These are phyloP conservation scores for Hozukius guyotensis DNA, from an alignment of 2,797 vertebrate genomes.

Conservation along the genomic window DNA sequence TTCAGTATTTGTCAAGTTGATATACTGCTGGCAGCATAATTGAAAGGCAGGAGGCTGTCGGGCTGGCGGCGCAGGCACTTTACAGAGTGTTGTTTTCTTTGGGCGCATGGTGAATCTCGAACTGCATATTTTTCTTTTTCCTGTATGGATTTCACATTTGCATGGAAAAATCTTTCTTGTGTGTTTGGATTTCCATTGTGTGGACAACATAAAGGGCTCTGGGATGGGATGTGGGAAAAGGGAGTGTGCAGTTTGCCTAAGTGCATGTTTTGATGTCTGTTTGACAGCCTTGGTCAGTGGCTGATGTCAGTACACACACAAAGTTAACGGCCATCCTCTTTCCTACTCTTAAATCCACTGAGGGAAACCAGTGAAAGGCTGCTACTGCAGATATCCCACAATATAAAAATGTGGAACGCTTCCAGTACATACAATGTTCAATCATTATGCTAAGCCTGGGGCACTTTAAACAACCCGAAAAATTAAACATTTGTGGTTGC, in stretches of 20 bases:
- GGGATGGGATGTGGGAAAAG: slow-evolving; percentile 83
- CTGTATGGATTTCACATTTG: slow-evolving; percentile 87
- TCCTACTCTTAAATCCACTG: slow-evolving; percentile 74
- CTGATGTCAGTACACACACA: slow-evolving; percentile 80
- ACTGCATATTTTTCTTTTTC: slow-evolving; percentile 81
- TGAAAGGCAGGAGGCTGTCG: slow-evolving; percentile 74
- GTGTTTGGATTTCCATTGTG: slow-evolving; percentile 88
- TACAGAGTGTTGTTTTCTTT: slow-evolving; percentile 80
- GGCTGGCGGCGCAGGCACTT: slow-evolving; percentile 71
- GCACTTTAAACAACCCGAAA: slow-evolving; percentile 71
- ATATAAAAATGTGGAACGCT: slow-evolving; percentile 72
- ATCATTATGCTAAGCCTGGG: slow-evolving; percentile 71
- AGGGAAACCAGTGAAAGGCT: slow-evolving; percentile 76
- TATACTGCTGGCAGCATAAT: slow-evolving; percentile 79
- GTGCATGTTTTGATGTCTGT: slow-evolving; percentile 85
- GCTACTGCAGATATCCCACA: slow-evolving; percentile 79
- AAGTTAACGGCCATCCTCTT: slow-evolving; percentile 74
- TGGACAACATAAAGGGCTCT: slow-evolving; percentile 82
- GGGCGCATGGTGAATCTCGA: slow-evolving; percentile 72
- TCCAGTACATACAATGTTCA: slow-evolving; percentile 79
- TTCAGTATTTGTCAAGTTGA: slow-evolving; percentile 81
- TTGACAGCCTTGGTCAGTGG: slow-evolving; percentile 80
- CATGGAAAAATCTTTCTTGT: slow-evolving; percentile 85
- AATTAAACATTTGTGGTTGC: slow-evolving; percentile 75
- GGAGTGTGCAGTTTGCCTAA: slow-evolving; percentile 80